Evolutionary conservation across 2,797 vertebrate species (phyloP).

Genomic region (Enteromius trimaculatus): DNA sequence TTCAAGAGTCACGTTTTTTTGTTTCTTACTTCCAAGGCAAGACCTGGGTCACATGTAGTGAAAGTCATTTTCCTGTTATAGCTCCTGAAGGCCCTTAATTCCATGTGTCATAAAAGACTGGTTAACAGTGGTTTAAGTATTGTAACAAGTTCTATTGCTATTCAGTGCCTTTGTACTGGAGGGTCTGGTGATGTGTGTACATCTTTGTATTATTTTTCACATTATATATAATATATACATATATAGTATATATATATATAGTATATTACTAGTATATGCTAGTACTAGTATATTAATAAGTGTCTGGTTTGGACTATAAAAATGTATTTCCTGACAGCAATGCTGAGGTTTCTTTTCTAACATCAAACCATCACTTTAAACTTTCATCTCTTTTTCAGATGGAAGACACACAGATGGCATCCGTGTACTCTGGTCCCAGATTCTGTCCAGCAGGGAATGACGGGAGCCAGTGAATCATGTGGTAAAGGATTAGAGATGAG

Average conservation of each 20-base stretch:
- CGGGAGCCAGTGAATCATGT: constrained; percentile 81
- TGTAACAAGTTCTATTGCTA: neutral
- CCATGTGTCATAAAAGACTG: neutral
- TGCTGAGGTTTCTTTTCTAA: neutral
- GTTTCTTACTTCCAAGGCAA: neutral
- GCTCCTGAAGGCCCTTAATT: neutral
- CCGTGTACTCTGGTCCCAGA: constrained; percentile 87
- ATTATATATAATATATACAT: neutral
- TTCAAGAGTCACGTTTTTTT: neutral
- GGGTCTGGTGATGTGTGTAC: neutral
- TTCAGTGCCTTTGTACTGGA: neutral
- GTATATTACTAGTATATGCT: too few relatives aligned
- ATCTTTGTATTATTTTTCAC: neutral
- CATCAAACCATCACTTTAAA: constrained; percentile 11
- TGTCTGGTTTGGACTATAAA: neutral
- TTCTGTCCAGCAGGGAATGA: constrained; percentile 76
- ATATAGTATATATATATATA: too few relatives aligned
- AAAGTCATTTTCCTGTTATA: neutral
- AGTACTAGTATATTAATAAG: neutral
- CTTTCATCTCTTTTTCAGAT: constrained; percentile 74
- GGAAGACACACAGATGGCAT: constrained; percentile 89
- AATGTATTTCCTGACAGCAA: neutral
- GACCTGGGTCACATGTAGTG: neutral
- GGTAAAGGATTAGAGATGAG: constrained; percentile 89
- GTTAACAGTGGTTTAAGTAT: neutral